Percentiles rank a stretch among this genome's conserved stretches.
These are phyloP conservation scores for Drosophila picticornis DNA, from an alignment of 2,888 invertebrate genomes.

Conservation along the genomic window DNA sequence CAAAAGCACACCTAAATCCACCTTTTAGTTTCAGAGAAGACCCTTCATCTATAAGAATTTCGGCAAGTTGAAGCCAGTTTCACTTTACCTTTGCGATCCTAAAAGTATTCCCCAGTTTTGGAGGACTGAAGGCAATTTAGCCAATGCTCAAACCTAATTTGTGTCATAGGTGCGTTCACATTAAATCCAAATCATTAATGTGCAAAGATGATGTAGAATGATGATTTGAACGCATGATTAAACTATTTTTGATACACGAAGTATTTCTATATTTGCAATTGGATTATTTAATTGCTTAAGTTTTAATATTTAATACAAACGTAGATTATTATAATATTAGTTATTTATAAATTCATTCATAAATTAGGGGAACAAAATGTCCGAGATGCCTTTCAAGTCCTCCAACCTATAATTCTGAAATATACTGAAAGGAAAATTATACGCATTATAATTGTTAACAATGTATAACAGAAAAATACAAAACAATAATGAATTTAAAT, in stretches of 20 bases:
- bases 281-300: not conserved
- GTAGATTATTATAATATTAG: not conserved
- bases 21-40: not conserved
- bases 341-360: not conserved
- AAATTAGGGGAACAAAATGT: not conserved
- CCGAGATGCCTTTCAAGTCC: not conserved
- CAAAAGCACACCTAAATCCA: not conserved
- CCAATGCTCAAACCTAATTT: not conserved
- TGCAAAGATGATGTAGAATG: not conserved
- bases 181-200: not conserved
- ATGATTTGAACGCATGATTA: not conserved
- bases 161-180: not conserved
- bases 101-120: not conserved
- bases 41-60: accelerated
- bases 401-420: not conserved
- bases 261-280: not conserved
- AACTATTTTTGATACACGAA: not conserved
- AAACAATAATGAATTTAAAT: conserved; percentile 46
- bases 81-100: not conserved
- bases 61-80: not conserved
- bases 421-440: not conserved
- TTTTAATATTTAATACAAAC: not conserved
- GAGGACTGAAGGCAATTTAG: not conserved
- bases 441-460: not conserved
- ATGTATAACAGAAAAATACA: not conserved